Evolutionary conservation across 2,888 invertebrate species (phyloP).

Genomic region (Hirudinaria manillensis): DNA sequence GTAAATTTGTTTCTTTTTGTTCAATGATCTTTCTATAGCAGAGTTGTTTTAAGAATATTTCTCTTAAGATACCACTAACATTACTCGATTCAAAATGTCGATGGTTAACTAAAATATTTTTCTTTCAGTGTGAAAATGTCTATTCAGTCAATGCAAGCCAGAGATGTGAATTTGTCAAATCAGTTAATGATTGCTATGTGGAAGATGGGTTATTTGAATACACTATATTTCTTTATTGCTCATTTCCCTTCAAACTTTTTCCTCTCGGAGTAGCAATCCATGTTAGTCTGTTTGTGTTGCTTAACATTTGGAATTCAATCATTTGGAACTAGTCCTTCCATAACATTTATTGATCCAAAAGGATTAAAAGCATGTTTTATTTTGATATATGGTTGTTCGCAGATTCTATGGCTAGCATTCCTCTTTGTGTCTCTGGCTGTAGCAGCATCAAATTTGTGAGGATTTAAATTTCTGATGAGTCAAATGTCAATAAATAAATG

Average conservation of each 20-base stretch:
- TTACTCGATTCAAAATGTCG: too few species aligned
- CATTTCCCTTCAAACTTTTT: slow-evolving; percentile 40
- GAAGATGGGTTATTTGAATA: slow-evolving; percentile 53
- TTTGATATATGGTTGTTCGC: slow-evolving; percentile 35
- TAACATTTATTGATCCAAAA: not conserved
- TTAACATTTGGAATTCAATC: not conserved
- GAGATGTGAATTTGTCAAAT: slow-evolving; percentile 35
- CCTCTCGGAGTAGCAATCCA: slow-evolving; percentile 31
- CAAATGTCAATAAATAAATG: slow-evolving; percentile 1
- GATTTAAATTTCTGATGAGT: slow-evolving; percentile 30
- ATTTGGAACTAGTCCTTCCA: too few species aligned
- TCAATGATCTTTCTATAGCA: too few species aligned
- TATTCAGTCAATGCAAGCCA: slow-evolving; percentile 28
- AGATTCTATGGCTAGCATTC: slow-evolving; percentile 57
- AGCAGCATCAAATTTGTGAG: slow-evolving; percentile 62
- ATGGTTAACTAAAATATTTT: not conserved
- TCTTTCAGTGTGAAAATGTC: slow-evolving; percentile 37
- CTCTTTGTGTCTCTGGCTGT: slow-evolving; percentile 60
- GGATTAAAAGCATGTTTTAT: not conserved
- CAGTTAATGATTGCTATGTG: slow-evolving; percentile 34
- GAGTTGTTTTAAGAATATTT: too few species aligned
- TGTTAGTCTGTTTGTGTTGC: not conserved
- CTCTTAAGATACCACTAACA: too few species aligned
- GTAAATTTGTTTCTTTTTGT: too few species aligned
- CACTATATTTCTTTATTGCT: slow-evolving; percentile 51